These are phyloP conservation scores for Platanista minor DNA, from an alignment of 2,113 vertebrate genomes.

Conservation along the genomic window DNA sequence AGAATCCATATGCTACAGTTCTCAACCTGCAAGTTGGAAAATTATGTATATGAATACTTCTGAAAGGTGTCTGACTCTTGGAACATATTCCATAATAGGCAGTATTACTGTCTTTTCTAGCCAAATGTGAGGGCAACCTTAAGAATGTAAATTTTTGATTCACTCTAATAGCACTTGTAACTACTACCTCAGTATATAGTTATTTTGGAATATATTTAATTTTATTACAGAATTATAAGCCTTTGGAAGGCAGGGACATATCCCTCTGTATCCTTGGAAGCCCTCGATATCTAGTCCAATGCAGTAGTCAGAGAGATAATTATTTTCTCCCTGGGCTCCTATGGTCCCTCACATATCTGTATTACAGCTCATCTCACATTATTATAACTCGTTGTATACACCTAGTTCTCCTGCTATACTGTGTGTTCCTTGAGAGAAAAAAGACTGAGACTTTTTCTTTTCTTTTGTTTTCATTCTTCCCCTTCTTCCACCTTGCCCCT, in stretches of 20 bases:
- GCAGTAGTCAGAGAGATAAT: not conserved
- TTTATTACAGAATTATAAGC: not conserved
- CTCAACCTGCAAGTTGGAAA: not conserved
- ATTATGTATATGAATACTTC: not conserved
- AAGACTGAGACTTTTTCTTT: not conserved
- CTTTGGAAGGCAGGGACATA: not conserved
- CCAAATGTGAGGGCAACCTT: not conserved
- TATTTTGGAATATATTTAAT: not conserved
- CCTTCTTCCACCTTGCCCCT: not conserved
- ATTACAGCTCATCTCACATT: not conserved
- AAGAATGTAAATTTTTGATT: not conserved
- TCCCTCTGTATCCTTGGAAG: not conserved
- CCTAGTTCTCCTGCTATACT: not conserved
- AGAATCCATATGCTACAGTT: not conserved
- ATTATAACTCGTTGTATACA: not conserved
- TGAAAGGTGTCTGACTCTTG: not conserved
- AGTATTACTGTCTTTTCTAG: not conserved
- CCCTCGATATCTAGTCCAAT: not conserved
- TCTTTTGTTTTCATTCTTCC: not conserved
- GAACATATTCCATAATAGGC: not conserved
- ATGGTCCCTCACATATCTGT: not conserved
- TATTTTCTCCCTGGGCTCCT: not conserved
- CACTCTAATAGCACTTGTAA: not conserved
- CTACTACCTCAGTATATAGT: not conserved
- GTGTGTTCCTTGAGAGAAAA: not conserved